Evolutionary conservation across 2,797 vertebrate species (phyloP).

Genomic region (Falco berigora): DNA sequence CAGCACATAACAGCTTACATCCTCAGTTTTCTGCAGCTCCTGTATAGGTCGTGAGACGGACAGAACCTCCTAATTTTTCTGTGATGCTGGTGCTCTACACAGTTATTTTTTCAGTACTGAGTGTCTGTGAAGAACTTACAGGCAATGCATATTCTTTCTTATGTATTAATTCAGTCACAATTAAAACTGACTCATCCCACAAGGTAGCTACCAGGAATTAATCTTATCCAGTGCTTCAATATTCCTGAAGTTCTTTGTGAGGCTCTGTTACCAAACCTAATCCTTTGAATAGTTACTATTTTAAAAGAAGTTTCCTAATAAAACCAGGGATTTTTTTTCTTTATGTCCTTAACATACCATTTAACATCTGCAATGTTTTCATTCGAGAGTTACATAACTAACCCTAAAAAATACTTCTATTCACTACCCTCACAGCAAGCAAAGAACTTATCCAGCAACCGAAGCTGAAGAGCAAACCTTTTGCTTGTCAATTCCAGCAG

Average conservation of each 20-base stretch:
- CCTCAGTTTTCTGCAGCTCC: background rate
- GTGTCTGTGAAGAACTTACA: background rate
- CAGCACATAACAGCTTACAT: fast-evolving
- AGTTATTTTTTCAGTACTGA: background rate
- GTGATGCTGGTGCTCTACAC: background rate
- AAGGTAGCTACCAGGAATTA: background rate
- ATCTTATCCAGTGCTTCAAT: background rate
- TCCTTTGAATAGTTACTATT: background rate
- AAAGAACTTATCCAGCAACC: background rate
- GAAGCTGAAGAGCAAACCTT: background rate
- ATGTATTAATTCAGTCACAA: fast-evolving
- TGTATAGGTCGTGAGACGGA: fast-evolving
- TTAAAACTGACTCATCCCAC: background rate
- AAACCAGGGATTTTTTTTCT: background rate
- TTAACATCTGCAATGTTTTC: background rate
- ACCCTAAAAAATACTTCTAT: background rate
- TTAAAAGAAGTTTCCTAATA: background rate
- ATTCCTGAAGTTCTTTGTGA: background rate
- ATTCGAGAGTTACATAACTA: background rate
- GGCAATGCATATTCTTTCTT: background rate
- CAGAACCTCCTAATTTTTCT: background rate
- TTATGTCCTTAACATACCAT: background rate
- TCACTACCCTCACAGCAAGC: background rate
- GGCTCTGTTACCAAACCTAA: background rate
- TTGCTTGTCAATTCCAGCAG: background rate